Percentiles rank a stretch among this genome's conserved stretches.
These are phyloP conservation scores for Galeruca laticollis DNA, from an alignment of 2,888 invertebrate species.

Conservation along the genomic window DNA sequence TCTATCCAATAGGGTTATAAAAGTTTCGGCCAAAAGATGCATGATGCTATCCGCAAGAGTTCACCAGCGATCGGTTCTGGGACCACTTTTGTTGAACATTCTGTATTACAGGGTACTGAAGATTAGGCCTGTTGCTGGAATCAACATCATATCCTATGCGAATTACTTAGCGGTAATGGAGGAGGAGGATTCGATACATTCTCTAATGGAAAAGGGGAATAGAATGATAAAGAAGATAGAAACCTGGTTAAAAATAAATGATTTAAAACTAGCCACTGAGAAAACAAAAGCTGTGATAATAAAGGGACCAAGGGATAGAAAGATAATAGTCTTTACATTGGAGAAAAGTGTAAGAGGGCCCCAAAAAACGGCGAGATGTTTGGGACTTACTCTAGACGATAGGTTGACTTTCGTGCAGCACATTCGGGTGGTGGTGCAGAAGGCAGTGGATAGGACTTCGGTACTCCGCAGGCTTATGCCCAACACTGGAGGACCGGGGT, in stretches of 20 bases:
- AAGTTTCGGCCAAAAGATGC: background rate
- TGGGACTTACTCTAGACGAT: too few relatives aligned
- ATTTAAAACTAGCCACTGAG: too few relatives aligned
- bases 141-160: slow-evolving; percentile 16
- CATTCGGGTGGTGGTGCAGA: slow-evolving; percentile 33
- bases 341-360: background rate
- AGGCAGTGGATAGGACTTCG: too few relatives aligned
- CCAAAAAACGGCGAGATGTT: slow-evolving; percentile 40
- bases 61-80: slow-evolving; percentile 25
- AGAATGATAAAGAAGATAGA: too few relatives aligned
- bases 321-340: slow-evolving; percentile 11
- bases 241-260: too few relatives aligned
- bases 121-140: background rate
- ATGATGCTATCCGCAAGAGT: slow-evolving; percentile 2
- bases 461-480: slow-evolving; percentile 48
- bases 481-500: slow-evolving; percentile 28
- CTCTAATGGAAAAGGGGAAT: slow-evolving; percentile 21
- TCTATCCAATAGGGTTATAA: background rate
- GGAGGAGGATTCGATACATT: background rate
- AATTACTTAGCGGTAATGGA: slow-evolving; percentile 25
- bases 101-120: slow-evolving; percentile 21
- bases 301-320: background rate
- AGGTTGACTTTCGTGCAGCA: slow-evolving; percentile 47
- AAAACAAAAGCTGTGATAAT: too few relatives aligned
- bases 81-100: slow-evolving; percentile 22